Evolutionary conservation across 2,888 invertebrate species (phyloP).

Genomic region (Metopia argyrocephala): DNA sequence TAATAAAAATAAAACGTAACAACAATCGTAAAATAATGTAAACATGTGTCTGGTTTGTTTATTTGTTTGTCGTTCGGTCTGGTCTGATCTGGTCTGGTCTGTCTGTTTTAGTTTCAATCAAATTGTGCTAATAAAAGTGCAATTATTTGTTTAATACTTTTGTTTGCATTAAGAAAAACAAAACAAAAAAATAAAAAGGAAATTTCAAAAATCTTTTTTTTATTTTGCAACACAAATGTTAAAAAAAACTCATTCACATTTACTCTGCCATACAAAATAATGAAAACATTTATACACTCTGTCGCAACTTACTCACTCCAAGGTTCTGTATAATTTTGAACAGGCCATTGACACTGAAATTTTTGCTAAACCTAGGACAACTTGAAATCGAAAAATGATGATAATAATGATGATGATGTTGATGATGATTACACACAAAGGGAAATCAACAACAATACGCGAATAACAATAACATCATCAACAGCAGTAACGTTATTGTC

Average conservation of each 20-base stretch:
- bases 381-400: slow-evolving; percentile 42
- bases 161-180: slow-evolving; percentile 17
- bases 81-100: background rate
- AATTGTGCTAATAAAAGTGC: slow-evolving; percentile 53
- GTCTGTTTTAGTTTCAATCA: slow-evolving; percentile 42
- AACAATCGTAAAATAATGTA: background rate
- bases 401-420: too few species aligned
- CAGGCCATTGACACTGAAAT: slow-evolving; percentile 41
- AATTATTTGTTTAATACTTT: slow-evolving; percentile 48
- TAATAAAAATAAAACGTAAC: background rate
- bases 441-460: slow-evolving; percentile 21
- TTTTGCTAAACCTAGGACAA: slow-evolving; percentile 54
- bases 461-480: background rate
- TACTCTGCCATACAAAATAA: too few species aligned
- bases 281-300: too few species aligned
- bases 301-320: slow-evolving; percentile 39
- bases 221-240: background rate
- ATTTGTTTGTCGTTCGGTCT: background rate
- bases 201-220: background rate
- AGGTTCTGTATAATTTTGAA: slow-evolving; percentile 50
- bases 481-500: background rate
- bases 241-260: slow-evolving; percentile 43
- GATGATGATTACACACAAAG: slow-evolving; percentile 43
- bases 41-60: slow-evolving; percentile 1
- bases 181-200: background rate